Conservation (phyloP, 2,113 vertebrate species). For the Apodemus speciosus region DNA sequence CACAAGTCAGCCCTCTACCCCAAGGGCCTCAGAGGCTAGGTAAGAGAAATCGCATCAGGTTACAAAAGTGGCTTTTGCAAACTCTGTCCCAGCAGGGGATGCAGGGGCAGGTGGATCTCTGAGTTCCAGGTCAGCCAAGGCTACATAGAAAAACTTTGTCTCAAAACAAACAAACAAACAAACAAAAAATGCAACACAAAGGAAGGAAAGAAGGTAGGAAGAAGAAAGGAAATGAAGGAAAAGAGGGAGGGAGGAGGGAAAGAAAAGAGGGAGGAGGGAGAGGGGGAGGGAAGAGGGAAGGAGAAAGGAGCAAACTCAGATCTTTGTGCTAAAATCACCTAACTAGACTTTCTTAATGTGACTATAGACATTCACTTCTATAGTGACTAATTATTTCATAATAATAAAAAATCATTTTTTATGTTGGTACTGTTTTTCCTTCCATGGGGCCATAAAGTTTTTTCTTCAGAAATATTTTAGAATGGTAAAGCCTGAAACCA, state of each 20-base stretch:
- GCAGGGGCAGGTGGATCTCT: background rate
- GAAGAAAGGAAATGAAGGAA: background rate
- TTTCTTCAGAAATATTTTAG: slow-evolving; percentile 38
- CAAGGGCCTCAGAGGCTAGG: background rate
- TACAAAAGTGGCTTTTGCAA: background rate
- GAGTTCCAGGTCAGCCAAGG: background rate
- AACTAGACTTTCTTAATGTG: background rate
- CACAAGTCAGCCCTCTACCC: background rate
- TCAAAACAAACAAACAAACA: background rate
- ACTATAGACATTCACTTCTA: background rate
- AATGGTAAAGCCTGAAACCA: slow-evolving; percentile 1
- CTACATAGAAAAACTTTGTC: background rate
- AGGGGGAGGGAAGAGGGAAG: no score
- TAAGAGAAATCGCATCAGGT: rapidly evolving
- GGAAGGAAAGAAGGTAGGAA: background rate
- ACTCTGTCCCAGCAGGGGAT: background rate
- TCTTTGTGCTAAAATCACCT: background rate
- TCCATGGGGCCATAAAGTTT: background rate
- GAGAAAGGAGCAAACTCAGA: background rate
- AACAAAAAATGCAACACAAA: background rate
- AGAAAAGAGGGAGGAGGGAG: background rate
- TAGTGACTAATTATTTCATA: no score
- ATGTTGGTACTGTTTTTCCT: background rate
- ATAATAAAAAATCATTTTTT: no score
- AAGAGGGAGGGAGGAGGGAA: background rate